These are phyloP conservation scores for Drosophila bipectinata DNA, from an alignment of 1,140 invertebrate species.

Conservation along the genomic window DNA sequence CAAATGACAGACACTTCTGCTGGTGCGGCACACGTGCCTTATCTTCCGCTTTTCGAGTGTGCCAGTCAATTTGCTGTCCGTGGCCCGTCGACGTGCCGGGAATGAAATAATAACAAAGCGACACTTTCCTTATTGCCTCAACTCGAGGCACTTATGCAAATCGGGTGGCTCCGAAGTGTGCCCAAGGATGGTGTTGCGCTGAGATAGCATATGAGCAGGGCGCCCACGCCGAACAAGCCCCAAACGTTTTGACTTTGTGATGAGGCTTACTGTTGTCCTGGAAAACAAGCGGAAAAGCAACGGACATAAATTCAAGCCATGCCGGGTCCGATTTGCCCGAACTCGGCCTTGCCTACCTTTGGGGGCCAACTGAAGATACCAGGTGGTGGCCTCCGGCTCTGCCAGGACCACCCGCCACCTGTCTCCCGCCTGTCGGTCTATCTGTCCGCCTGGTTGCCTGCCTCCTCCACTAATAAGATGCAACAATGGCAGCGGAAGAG, in stretches of 20 bases:
- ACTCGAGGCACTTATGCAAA: constrained; percentile 57
- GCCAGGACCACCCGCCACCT: neutral
- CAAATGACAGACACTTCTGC: constrained; percentile 60
- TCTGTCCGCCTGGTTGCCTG: constrained; percentile 13
- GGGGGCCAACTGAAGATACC: constrained; percentile 38
- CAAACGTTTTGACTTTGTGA: constrained; percentile 47
- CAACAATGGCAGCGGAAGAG: constrained; percentile 49
- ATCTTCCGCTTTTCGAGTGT: constrained; percentile 43
- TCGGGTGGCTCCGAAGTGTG: constrained; percentile 25
- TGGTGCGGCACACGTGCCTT: constrained; percentile 59
- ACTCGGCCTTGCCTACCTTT: constrained; percentile 47
- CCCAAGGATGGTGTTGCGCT: neutral
- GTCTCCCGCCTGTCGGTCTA: neutral
- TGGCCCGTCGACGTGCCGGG: constrained; percentile 60
- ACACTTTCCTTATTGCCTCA: constrained; percentile 52
- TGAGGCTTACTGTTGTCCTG: constrained; percentile 31
- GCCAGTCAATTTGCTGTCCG: constrained; percentile 58
- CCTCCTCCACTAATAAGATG: constrained; percentile 65
- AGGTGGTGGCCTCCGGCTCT: constrained; percentile 11
- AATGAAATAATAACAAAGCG: constrained; percentile 61
- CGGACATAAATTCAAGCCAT: constrained; percentile 36
- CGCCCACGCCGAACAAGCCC: neutral
- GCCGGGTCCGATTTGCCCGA: constrained; percentile 12
- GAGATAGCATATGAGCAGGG: neutral
- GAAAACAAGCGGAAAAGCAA: constrained; percentile 3